Evolutionary conservation across 1,140 invertebrate species (phyloP), one percentile per base, ranked within the genome.

Genomic region (Papilio polytes): DNA sequence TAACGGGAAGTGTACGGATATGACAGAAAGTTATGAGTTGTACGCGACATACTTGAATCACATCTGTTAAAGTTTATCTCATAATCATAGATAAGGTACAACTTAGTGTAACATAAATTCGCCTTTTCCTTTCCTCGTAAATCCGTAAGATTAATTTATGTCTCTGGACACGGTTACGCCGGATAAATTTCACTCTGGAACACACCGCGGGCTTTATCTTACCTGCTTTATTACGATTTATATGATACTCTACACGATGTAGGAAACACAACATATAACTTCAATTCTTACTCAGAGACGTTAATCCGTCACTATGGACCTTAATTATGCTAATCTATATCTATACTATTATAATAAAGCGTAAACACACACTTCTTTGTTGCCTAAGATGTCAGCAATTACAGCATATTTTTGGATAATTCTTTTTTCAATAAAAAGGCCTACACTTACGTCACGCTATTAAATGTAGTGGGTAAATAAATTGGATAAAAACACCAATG

Each of bases 161-260:
- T 66, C 22, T 66, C 63, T 66, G 63, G 63, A 66, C 63, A 31
- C 63, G 63, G 63, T 70, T 70, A 70, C 63, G 63, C 63, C 63
- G 63, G 26, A 70, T 70, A 70, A 70, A 70, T 70, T 70, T 31
- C 63, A 70, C 63, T 70, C 63, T 70, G 15, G 63, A 15, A 70
- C 63, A 70, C 63, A 70, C 26, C 63, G 26, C 63, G 63, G 63
- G 63, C 63, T 70, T 70, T 70, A 31, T 70, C 63, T 70, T 70
- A 70, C 63, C 63, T 70, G 26, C 63, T 70, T 70, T 70, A 70
- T 70, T 70, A 31, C 63, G 63, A 70, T 70, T 70, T 70, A 70
- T 70, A 70, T 18, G 63, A 18, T 70, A 70, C 63, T 31, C 12
- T 70, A 6, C 4, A 70, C 10, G 22, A 36, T 31, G 22, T 70